Conservation (phyloP, 2,888 invertebrate genomes). For the Coleophora flavipennella region DNA sequence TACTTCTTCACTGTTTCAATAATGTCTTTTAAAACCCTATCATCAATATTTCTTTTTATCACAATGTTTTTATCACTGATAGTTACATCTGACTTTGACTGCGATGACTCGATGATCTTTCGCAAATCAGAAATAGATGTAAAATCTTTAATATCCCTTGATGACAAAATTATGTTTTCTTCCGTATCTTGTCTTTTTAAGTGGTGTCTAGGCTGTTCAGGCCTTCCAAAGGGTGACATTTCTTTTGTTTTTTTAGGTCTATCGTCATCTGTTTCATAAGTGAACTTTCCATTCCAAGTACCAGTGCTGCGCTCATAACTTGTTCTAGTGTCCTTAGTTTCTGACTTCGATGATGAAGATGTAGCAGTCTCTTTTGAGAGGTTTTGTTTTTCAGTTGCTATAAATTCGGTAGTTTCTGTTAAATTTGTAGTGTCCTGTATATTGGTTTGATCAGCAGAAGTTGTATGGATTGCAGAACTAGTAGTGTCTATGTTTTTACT, state of each 20-base stretch:
- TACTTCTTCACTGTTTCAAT: constrained; percentile 66
- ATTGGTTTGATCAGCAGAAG: constrained; percentile 35
- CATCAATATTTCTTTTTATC: constrained; percentile 61
- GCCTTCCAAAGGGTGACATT: constrained; percentile 56
- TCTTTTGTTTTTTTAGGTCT: constrained; percentile 54
- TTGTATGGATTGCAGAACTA: constrained; percentile 27
- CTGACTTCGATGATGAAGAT: constrained; percentile 30
- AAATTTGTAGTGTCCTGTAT: constrained; percentile 37
- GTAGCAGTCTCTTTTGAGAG: constrained; percentile 52
- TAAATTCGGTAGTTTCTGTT: constrained; percentile 45
- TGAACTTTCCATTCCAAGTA: constrained; percentile 73
- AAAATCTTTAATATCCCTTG: constrained; percentile 63
- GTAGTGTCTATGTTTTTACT: constrained; percentile 33
- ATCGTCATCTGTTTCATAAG: constrained; percentile 62
- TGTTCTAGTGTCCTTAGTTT: constrained; percentile 53
- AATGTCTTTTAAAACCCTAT: constrained; percentile 58
- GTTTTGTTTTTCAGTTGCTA: constrained; percentile 61
- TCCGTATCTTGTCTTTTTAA: constrained; percentile 62
- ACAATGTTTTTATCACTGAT: constrained; percentile 64
- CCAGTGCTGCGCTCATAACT: constrained; percentile 62
- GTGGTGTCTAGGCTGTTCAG: constrained; percentile 56
- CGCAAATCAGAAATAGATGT: constrained; percentile 62
- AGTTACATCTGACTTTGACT: constrained; percentile 54
- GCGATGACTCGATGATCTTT: constrained; percentile 59
- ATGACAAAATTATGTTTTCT: constrained; percentile 63